A percentile compares a stretch with the other conserved stretches of the same genome.
Evolutionary conservation across 2,113 vertebrate species (phyloP).

Genomic region (Odobenus rosmarus): DNA sequence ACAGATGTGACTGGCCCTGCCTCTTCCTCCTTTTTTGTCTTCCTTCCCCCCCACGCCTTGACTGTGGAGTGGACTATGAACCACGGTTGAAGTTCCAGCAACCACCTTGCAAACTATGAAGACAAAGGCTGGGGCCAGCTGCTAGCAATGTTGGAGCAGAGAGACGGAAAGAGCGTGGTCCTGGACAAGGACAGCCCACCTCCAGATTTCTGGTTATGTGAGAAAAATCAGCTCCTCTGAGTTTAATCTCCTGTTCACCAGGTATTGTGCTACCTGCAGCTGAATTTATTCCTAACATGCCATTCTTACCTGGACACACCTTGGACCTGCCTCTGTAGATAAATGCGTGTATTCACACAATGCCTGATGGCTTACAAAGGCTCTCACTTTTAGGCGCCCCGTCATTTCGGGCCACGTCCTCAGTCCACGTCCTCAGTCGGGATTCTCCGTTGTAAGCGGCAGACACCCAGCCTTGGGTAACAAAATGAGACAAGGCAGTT

Average conservation of each 20-base stretch:
- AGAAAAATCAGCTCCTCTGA: background rate
- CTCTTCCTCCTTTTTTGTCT: background rate
- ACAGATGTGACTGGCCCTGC: background rate
- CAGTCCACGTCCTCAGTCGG: too few species aligned
- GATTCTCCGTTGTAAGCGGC: background rate
- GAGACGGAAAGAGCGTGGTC: background rate
- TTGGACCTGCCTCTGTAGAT: background rate
- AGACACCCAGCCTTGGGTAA: background rate
- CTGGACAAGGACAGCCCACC: background rate
- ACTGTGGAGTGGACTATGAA: background rate
- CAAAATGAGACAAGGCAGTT: background rate
- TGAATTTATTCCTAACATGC: too few species aligned
- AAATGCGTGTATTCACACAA: accelerated
- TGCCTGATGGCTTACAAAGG: accelerated
- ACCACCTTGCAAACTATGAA: background rate
- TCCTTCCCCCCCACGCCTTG: background rate
- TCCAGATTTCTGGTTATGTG: background rate
- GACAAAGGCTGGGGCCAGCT: background rate
- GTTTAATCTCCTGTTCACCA: accelerated
- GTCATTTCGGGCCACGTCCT: background rate
- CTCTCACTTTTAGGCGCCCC: background rate
- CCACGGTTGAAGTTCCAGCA: background rate
- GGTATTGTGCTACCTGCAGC: background rate
- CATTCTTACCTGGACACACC: background rate
- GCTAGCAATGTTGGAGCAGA: too few species aligned